A percentile compares a stretch with the other conserved stretches of the same genome.
phyloP scores from a whole-genome alignment of 2,113 vertebrate genomes.

The Malurus cyaneus region DNA sequence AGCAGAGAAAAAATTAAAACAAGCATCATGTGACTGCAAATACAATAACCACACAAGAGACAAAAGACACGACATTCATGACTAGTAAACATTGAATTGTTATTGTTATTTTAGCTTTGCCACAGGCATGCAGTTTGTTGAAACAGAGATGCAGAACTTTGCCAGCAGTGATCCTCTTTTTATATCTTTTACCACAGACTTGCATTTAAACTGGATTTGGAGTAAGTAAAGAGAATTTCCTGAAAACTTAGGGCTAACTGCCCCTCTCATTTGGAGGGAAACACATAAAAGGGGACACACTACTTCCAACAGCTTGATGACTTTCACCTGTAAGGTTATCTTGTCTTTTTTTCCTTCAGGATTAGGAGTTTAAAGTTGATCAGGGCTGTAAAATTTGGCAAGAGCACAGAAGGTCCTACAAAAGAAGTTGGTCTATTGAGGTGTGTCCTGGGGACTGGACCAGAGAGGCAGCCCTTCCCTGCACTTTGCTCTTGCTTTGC shows the following conservation, averaged over 20 bases:
- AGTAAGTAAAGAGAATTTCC: conserved; percentile 70
- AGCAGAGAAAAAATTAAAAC: conserved; percentile 64
- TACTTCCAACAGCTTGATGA: neutral
- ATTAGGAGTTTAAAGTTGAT: neutral
- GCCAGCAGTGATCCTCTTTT: conserved; percentile 65
- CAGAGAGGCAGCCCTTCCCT: neutral
- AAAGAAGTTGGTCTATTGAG: neutral
- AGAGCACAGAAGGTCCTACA: neutral
- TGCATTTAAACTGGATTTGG: conserved; percentile 65
- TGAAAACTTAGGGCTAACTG: conserved; percentile 57
- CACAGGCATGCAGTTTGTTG: conserved; percentile 65
- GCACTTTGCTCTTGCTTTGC: neutral
- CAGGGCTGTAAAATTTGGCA: neutral
- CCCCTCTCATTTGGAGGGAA: neutral
- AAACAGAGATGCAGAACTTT: conserved; percentile 64
- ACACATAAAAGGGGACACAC: neutral
- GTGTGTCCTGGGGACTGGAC: neutral
- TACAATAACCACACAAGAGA: conserved; percentile 67
- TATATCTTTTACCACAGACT: conserved; percentile 64
- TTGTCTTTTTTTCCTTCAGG: neutral
- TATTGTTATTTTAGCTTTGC: conserved; percentile 72
- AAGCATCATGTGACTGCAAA: conserved; percentile 64
- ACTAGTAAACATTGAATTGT: conserved; percentile 63
- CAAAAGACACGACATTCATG: conserved; percentile 61
- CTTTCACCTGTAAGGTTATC: neutral